These are phyloP conservation scores for Lerista edwardsae DNA, from an alignment of 2,797 vertebrate genomes.

Conservation along the genomic window DNA sequence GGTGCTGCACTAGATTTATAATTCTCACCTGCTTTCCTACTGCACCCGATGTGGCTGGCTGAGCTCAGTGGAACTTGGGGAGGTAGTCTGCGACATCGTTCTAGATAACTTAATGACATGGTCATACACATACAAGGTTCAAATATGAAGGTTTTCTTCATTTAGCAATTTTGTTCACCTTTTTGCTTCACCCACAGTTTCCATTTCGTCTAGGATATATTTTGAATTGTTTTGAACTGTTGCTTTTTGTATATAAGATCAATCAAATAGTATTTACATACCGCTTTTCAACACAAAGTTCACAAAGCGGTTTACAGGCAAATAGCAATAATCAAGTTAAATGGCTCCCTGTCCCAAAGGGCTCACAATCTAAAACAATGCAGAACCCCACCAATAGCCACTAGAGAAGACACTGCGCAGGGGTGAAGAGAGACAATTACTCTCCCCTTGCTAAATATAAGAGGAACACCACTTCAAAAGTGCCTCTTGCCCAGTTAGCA, in stretches of 20 bases:
- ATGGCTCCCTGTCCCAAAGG: no score
- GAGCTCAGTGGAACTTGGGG: background rate
- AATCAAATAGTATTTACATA: no score
- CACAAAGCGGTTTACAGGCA: no score
- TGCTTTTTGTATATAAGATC: background rate
- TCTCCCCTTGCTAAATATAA: no score
- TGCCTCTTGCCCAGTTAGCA: no score
- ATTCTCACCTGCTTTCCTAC: background rate
- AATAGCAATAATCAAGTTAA: no score
- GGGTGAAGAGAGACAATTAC: no score
- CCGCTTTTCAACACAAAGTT: no score
- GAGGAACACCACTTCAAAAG: no score
- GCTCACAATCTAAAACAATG: no score
- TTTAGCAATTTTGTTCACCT: background rate
- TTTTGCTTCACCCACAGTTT: background rate
- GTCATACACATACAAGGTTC: background rate
- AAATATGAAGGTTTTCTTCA: background rate
- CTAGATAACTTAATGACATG: background rate
- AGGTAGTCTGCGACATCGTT: background rate
- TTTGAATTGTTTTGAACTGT: slow-evolving; percentile 1
- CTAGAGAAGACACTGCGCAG: no score
- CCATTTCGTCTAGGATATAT: slow-evolving; percentile 16
- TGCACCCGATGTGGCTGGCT: background rate
- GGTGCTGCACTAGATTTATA: background rate
- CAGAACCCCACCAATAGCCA: no score